Percentiles rank a stretch among this genome's conserved stretches.
Conservation (phyloP, 2,113 vertebrate species). For the Emydura subglobosa region DNA sequence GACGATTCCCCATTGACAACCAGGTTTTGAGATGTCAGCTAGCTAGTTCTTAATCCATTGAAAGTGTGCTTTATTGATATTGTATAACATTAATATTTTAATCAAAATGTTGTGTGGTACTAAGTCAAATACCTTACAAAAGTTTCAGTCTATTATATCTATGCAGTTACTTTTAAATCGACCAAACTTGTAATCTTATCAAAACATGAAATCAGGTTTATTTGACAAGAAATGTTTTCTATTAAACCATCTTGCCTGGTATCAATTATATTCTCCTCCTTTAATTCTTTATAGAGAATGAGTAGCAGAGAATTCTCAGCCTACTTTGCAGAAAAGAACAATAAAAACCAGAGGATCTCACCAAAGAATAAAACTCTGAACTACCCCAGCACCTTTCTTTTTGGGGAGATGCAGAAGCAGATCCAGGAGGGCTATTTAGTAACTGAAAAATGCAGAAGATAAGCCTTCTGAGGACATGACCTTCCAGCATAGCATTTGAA, state of each 20-base stretch:
- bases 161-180: constrained; percentile 6
- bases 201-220: constrained; percentile 26
- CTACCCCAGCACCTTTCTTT: background rate
- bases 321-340: background rate
- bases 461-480: fast-evolving
- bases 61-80: background rate
- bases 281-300: background rate
- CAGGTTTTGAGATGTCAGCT: background rate
- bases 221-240: constrained; percentile 5
- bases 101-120: constrained; percentile 19
- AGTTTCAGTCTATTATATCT: background rate
- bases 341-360: background rate
- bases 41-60: background rate
- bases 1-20: background rate
- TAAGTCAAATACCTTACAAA: background rate
- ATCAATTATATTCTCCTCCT: background rate
- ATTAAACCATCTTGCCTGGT: background rate
- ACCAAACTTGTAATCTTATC: background rate
- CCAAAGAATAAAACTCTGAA: background rate
- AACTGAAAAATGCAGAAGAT: background rate
- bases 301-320: background rate
- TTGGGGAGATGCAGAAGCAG: background rate
- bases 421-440: fast-evolving
- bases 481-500: background rate
- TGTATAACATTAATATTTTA: constrained; percentile 12